These are phyloP conservation scores for Carabus problematicus DNA, from an alignment of 2,888 invertebrate species.

Conservation along the genomic window DNA sequence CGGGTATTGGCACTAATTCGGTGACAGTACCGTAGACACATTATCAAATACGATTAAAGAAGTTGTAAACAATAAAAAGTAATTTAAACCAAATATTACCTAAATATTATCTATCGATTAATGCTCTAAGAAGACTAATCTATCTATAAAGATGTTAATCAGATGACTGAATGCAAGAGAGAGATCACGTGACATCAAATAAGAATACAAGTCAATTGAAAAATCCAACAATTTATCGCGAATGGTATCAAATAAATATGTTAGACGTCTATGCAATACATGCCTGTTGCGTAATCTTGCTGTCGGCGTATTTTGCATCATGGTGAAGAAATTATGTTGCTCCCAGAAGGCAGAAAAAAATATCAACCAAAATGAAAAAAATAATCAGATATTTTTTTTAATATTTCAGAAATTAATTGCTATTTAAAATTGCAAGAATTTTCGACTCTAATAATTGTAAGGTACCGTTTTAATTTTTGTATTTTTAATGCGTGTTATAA, in stretches of 20 bases:
- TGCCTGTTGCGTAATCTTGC: background rate
- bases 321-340: constrained; percentile 7
- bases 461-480: no score
- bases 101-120: no score
- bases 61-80: constrained; percentile 32
- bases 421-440: no score
- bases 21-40: background rate
- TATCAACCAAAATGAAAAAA: no score
- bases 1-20: background rate
- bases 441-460: no score
- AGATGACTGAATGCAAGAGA: background rate
- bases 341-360: no score
- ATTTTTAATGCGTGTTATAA: no score
- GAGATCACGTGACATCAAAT: background rate
- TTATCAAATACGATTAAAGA: constrained; percentile 45
- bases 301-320: background rate
- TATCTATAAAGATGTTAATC: background rate
- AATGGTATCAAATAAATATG: background rate
- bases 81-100: no score
- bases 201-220: background rate
- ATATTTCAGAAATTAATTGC: no score
- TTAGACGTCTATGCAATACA: background rate
- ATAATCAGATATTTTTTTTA: no score
- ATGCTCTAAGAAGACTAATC: no score
- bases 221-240: background rate